Conservation (phyloP, 1,140 invertebrate species). For the Bombus soroeensis region DNA sequence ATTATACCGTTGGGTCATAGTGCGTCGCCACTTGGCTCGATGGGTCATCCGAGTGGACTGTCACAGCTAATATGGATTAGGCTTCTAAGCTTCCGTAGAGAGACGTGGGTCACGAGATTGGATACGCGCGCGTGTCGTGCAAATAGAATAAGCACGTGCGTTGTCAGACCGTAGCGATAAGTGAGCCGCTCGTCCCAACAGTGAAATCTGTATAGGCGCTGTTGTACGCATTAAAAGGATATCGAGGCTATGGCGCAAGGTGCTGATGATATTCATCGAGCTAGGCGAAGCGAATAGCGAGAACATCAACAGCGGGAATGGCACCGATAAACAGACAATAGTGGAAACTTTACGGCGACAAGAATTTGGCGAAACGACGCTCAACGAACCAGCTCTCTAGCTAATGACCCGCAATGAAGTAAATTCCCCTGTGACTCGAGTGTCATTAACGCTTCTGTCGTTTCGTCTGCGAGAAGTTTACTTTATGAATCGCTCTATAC, state of each 20-base stretch:
- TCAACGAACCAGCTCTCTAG: slow-evolving; percentile 4
- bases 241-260: not conserved
- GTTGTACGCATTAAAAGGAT: not conserved
- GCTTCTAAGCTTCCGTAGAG: slow-evolving; percentile 1
- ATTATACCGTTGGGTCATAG: not conserved
- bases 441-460: slow-evolving; percentile 28
- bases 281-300: not conserved
- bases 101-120: slow-evolving; percentile 12
- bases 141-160: slow-evolving; percentile 36
- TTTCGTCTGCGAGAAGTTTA: slow-evolving; percentile 14
- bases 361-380: slow-evolving; percentile 29
- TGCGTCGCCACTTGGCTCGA: not conserved
- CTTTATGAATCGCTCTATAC: slow-evolving; percentile 1
- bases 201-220: not conserved
- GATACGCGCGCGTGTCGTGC: slow-evolving; percentile 21
- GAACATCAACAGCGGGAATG: too few species aligned
- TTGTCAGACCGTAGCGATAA: slow-evolving; percentile 14
- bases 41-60: slow-evolving; percentile 2
- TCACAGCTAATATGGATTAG: slow-evolving; percentile 29
- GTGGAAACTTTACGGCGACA: slow-evolving; percentile 5
- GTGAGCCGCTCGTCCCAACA: not conserved
- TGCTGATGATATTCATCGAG: not conserved
- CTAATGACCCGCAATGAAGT: slow-evolving; percentile 46
- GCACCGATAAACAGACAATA: slow-evolving; percentile 9
- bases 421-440: not conserved